Base-by-base conservation (phyloP, 2,888 invertebrate genomes). In the Ectemnius continuus region DNA sequence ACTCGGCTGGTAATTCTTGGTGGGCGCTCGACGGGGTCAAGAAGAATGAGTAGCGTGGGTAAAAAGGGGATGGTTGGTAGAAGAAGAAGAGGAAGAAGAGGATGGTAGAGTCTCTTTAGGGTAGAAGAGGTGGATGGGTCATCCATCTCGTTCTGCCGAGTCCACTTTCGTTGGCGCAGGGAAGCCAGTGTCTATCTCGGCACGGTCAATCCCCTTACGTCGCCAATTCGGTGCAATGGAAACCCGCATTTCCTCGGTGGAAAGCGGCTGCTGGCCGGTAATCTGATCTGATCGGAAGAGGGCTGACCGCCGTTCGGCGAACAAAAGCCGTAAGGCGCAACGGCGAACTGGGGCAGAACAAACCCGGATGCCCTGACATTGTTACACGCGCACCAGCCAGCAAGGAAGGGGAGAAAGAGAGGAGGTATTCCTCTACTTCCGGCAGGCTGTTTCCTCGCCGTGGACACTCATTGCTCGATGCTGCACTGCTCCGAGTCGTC, bases 211-310 rank as follows among this genome's bases (percentile, higher is more conserved):
- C 82, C 84, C 84, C 82, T 84, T 85, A 82, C 79, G 79, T 84
- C 82, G 79, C 77, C 84, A 83, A 85, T 86, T 86, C 84, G 79
- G 81, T 84, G 86, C 87, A 85, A 84, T 85, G 85, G 85, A 86
- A 84, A 82, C 84, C 85, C 85, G 86, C 85, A 86, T 86, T 86
- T 85, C 81, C 84, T 79, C 75, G 81, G 75, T 36, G 79, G 74
- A 82, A 83, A 86, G 81, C 82, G 76, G 72, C 76, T 79, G 83
- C 81, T 80, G 80, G 78, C 77, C 83, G 76, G 88, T 88, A 88
- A 88, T 88, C 87, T 84, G 86, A 88, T 88, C 86, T 77, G 80
- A 86, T 86, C 83, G 83, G 76, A 82, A 80, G 82, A 82, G 80
- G 78, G 76, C 77, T 73, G 78, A 73, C n/a, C 52, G 52, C 73